phyloP scores from a whole-genome alignment of 2,797 vertebrate species.

The Vespertilio murinus region DNA sequence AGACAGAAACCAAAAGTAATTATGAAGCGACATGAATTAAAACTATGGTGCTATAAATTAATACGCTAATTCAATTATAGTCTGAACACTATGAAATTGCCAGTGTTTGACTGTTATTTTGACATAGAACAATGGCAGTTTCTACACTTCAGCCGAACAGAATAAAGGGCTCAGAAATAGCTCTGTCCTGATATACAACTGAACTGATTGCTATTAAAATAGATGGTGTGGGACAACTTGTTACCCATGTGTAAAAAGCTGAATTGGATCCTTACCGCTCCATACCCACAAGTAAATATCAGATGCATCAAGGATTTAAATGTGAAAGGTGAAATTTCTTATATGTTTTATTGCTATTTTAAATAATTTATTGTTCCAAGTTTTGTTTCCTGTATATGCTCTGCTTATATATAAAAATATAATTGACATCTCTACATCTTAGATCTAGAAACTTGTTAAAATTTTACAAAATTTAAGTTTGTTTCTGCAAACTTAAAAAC shows the following conservation, averaged over 20 bases:
- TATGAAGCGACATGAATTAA: no score
- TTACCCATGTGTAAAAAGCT: neutral
- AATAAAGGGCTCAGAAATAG: no score
- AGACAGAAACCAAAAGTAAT: no score
- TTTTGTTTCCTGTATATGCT: conserved; percentile 26
- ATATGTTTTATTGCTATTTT: conserved; percentile 6
- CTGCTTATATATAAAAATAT: conserved; percentile 4
- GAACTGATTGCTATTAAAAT: no score
- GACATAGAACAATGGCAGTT: no score
- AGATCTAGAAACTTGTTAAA: neutral
- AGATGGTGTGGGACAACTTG: no score
- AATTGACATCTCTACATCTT: neutral
- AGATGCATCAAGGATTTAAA: neutral
- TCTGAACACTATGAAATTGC: no score
- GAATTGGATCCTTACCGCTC: neutral
- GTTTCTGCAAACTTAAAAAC: neutral
- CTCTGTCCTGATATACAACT: no score
- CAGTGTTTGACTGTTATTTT: no score
- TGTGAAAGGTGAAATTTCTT: neutral
- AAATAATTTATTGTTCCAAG: conserved; percentile 8
- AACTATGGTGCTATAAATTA: no score
- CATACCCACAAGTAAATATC: neutral
- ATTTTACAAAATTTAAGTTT: neutral
- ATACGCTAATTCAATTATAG: no score
- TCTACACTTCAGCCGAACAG: no score